These are phyloP conservation scores for Pavo muticus DNA, from an alignment of 2,113 vertebrate genomes.

Conservation along the genomic window DNA sequence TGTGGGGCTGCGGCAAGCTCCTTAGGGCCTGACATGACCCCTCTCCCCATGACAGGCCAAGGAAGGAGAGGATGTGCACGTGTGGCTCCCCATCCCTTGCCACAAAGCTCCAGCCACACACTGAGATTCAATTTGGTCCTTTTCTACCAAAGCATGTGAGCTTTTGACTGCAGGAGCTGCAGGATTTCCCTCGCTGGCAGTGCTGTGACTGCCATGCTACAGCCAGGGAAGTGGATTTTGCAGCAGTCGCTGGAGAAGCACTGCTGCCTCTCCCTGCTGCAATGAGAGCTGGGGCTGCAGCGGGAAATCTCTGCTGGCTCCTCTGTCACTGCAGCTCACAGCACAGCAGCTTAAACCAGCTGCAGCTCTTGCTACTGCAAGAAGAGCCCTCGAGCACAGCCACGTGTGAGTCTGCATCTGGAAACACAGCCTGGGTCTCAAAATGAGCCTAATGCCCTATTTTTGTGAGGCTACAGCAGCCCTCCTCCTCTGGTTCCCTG, in stretches of 20 bases:
- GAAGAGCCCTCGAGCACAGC: not conserved
- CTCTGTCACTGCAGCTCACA: slow-evolving; percentile 33
- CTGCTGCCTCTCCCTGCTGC: not conserved
- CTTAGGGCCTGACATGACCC: not conserved
- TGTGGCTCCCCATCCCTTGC: not conserved
- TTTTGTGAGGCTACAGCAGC: accelerated
- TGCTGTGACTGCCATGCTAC: not conserved
- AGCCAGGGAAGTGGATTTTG: not conserved
- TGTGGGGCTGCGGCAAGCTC: not conserved
- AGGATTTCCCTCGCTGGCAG: accelerated
- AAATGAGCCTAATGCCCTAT: not conserved
- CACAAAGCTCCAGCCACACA: not conserved
- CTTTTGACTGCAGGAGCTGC: not conserved
- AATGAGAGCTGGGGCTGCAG: not conserved
- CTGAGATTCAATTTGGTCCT: not conserved
- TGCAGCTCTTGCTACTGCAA: slow-evolving; percentile 41
- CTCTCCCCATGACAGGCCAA: not conserved
- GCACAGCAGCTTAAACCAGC: not conserved
- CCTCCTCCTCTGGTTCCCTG: not conserved
- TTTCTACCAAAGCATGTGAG: not conserved
- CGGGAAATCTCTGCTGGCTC: not conserved
- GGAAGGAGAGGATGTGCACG: not conserved
- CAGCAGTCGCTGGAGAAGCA: not conserved
- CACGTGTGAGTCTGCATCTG: accelerated
- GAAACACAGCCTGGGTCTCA: not conserved